Base-by-base conservation (phyloP, 2,888 invertebrate species). In the Campopleginae sp. region DNA sequence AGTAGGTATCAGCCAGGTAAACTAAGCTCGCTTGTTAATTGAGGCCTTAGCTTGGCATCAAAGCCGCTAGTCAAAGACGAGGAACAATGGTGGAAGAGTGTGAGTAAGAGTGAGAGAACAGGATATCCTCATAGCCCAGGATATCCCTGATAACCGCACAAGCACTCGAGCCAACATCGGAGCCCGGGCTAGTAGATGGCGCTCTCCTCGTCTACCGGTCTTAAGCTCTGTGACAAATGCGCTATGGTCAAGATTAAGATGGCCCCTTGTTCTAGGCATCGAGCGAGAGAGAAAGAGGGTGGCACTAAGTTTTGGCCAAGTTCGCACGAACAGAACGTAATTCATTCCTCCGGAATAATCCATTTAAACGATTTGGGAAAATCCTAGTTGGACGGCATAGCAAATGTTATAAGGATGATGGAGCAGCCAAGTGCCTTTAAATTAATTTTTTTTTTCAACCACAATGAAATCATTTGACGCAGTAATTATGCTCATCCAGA, bases 1-100 rank as follows among this genome's bases (percentile, higher is more conserved):
- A 75, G 58, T 48, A 48, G 80, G 85, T 83, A 86, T 83, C 85
- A 80, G 85, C 83, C 85, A 80, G 80, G 85, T 66, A 75, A 85
- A 83, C 82, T 80, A 83, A 83, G 85, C 83, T 80, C 48, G 68
- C 83, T 80, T 86, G 85, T 83, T 86, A 86, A 83, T 86, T 86
- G 83, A 83, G 82, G 85, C 85, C 83, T 86, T 83, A 86, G 85
- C 61, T 83, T 38, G 51, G 54, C 76, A 51, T 68, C 85, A 78
- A 83, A 74, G 83, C 82, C 58, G 80, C 33, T 63, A 68, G 61
- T 66, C 51, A 33, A 33, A 46, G 61, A 71, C 46, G 54, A 23
- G 27, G 27, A 42, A 42, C 23, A 27, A 27, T 66, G 66, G 76
- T 23, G 65, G 66, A 33, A 48, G 54, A 78, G 78, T 46, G 70